Percentiles rank a stretch among this genome's conserved stretches.
Evolutionary conservation across 2,797 vertebrate genomes (phyloP).

Genomic region (Mormyrops boulengeri): DNA sequence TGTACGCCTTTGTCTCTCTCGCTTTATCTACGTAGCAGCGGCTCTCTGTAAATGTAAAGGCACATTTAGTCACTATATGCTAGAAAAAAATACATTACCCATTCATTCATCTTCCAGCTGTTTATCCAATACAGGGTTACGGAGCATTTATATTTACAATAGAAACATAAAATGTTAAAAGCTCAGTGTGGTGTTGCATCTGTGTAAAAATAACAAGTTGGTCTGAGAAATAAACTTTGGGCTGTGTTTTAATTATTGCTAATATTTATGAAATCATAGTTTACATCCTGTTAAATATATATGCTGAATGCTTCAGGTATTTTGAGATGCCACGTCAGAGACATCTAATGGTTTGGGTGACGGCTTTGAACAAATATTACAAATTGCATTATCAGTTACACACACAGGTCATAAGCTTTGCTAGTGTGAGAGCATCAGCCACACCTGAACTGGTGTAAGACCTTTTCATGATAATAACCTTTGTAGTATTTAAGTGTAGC

Average conservation of each 20-base stretch:
- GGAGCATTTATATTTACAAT: neutral
- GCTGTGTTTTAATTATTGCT: neutral
- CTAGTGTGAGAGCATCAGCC: neutral
- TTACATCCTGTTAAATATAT: neutral
- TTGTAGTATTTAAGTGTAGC: slow-evolving; percentile 17
- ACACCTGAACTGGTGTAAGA: neutral
- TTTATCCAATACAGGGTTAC: neutral
- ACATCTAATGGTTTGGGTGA: neutral
- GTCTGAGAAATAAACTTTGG: neutral
- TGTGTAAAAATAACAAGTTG: neutral
- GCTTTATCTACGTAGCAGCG: neutral
- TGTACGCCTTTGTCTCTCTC: slow-evolving; percentile 33
- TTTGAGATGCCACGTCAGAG: neutral
- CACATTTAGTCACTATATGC: neutral
- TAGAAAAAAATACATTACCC: neutral
- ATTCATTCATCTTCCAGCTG: neutral
- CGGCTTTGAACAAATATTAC: neutral
- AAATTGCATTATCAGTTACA: neutral
- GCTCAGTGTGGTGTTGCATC: neutral
- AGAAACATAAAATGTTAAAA: neutral
- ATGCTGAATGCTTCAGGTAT: neutral
- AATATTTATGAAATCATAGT: neutral
- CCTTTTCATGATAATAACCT: neutral
- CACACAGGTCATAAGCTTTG: neutral
- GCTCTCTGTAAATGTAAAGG: neutral